phyloP scores from a whole-genome alignment of 2,113 vertebrate genomes.

The Danionella cerebrum region DNA sequence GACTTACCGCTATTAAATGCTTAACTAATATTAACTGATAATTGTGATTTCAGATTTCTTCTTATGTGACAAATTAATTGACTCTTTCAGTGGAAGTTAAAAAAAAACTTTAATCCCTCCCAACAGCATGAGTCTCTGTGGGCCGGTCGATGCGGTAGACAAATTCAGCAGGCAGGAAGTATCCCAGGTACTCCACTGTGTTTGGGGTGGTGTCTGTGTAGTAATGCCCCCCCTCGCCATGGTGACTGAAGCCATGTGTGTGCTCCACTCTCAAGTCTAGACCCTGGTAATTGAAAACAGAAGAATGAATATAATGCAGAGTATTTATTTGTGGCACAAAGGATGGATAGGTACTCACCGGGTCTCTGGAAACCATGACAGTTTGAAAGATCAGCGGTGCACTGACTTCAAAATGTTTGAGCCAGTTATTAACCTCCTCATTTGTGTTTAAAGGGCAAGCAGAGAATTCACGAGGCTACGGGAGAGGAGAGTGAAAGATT shows the following conservation, averaged over 20 bases:
- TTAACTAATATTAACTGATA: too few species aligned
- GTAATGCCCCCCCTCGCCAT: constrained; percentile 93
- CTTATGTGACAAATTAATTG: too few species aligned
- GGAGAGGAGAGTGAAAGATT: background rate
- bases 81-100: too few species aligned
- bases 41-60: too few species aligned
- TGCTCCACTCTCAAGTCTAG: constrained; percentile 88
- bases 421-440: constrained; percentile 84
- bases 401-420: constrained; percentile 84
- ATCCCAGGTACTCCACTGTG: constrained; percentile 80
- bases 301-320: background rate
- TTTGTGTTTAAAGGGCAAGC: constrained; percentile 76
- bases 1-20: too few species aligned
- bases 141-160: constrained; percentile 88
- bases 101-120: constrained; percentile 59
- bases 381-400: constrained; percentile 89
- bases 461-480: constrained; percentile 85
- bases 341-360: constrained; percentile 67
- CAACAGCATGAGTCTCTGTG: constrained; percentile 68
- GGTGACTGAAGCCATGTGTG: constrained; percentile 89
- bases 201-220: constrained; percentile 89
- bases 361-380: constrained; percentile 89
- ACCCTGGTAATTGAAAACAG: constrained; percentile 62
- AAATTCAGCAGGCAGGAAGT: constrained; percentile 82
- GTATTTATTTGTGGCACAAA: background rate